Evolutionary conservation across 2,888 invertebrate species (phyloP), one percentile per base, ranked within the genome.

Genomic region (Agrotis ipsilon): DNA sequence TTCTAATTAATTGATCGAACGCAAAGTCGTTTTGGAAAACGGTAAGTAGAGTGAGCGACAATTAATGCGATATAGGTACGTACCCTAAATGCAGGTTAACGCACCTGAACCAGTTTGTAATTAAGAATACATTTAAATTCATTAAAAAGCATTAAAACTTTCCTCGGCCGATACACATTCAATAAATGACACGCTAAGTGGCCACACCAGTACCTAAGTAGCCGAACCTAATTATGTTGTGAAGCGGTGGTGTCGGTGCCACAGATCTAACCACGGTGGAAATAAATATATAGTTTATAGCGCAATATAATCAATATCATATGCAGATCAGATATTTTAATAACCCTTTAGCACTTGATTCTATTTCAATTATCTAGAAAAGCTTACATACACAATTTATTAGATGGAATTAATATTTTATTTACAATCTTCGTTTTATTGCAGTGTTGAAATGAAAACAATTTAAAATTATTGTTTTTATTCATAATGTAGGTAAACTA

Each of bases 61-160:
- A 82, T 55, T 32, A 55, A 75, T 72, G 64, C 76, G 72, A 73
- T 75, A 83, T 76, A 78, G 68, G 67, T 78, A 68, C 68, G 68
- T 85, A 85, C 87, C 88, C 86, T 89, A 89, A 92, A 90, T 90
- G 84, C 90, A 89, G 93, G 93, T 93, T 92, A 92, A 93, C 88
- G 93, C 89, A 92, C 92, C 88, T 93, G 92, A 92, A 94, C 94
- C 95, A 92, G 94, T 95, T 93, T 87, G 91, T 94, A 94, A 95
- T 95, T 94, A 94, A 95, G 94, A 93, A 91, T 93, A 90, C 92
- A 93, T 95, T 95, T 93, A 94, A 94, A 95, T 95, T 95, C 93
- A 95, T 95, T 95, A 93, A 94, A 94, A 92, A 92, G 91, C 91
- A 90, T 93, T 92, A 92, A 92, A 93, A 93, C 92, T 93, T 93